These are phyloP conservation scores for Dryobotodes eremita DNA, from an alignment of 2,888 invertebrate species.

Conservation along the genomic window DNA sequence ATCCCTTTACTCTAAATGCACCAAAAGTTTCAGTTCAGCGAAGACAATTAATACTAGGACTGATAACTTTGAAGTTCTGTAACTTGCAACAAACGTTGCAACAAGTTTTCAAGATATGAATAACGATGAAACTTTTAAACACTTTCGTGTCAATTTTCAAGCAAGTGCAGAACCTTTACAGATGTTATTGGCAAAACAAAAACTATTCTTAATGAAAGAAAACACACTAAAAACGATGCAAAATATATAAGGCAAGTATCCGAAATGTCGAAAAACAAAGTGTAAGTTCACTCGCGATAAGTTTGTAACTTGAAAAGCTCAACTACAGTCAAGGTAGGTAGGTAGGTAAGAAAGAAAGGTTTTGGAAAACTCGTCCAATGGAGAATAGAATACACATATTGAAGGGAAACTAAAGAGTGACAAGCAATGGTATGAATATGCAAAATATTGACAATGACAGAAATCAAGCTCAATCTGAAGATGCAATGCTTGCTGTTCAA, in stretches of 20 bases:
- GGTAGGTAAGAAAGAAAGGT: background rate
- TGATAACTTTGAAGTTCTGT: conserved; percentile 17
- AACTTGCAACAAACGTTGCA: background rate
- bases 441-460: background rate
- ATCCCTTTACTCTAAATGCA: background rate
- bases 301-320: background rate
- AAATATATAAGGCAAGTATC: background rate
- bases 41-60: conserved; percentile 18
- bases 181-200: background rate
- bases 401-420: too few relatives aligned
- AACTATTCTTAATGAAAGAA: background rate
- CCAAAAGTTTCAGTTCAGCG: conserved; percentile 6
- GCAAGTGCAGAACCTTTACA: background rate
- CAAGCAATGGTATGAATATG: background rate
- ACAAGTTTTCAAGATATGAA: conserved; percentile 19
- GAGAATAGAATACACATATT: background rate
- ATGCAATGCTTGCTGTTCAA: background rate
- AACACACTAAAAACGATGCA: background rate
- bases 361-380: background rate
- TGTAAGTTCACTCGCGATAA: background rate
- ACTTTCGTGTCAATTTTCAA: background rate
- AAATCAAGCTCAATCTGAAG: background rate
- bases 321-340: background rate
- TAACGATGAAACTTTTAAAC: conserved; percentile 18
- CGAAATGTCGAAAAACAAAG: background rate